Evolutionary conservation across 2,888 invertebrate species (phyloP).

Genomic region (Cephus runcator): DNA sequence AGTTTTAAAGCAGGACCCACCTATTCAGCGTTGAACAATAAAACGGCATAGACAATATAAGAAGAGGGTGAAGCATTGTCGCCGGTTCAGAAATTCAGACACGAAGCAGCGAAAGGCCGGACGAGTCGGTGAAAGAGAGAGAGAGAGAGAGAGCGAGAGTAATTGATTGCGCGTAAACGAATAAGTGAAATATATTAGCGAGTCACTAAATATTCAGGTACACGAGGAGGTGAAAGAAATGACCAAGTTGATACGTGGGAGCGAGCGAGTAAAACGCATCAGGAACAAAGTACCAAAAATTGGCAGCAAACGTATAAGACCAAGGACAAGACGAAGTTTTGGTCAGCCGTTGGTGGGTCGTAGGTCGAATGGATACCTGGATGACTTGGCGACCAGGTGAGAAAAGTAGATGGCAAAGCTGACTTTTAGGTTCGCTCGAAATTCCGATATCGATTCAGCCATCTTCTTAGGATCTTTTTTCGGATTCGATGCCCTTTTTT

Average conservation of each 20-base stretch:
- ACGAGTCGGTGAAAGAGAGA: background rate
- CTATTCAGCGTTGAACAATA: slow-evolving; percentile 33
- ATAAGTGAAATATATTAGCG: no score
- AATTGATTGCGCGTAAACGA: background rate
- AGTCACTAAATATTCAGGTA: no score
- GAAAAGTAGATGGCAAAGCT: slow-evolving; percentile 39
- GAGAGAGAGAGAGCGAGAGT: no score
- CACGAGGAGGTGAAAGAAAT: no score
- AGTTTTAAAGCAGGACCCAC: slow-evolving; percentile 11
- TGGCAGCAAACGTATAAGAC: background rate
- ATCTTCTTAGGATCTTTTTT: no score
- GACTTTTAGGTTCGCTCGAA: slow-evolving; percentile 44
- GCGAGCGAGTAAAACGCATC: slow-evolving; percentile 8
- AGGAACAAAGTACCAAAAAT: slow-evolving; percentile 9
- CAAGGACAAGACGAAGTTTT: no score
- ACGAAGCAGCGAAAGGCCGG: slow-evolving; percentile 17
- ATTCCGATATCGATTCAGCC: slow-evolving; percentile 7
- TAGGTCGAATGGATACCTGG: no score
- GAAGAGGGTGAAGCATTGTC: slow-evolving; percentile 4
- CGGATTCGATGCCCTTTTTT: no score
- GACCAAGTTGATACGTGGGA: no score
- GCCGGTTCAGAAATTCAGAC: slow-evolving; percentile 12
- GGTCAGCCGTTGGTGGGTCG: no score
- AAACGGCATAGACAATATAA: slow-evolving; percentile 35
- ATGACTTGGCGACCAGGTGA: background rate